phyloP scores from a whole-genome alignment of 1,140 invertebrate species.

The Meteorus sp. region DNA sequence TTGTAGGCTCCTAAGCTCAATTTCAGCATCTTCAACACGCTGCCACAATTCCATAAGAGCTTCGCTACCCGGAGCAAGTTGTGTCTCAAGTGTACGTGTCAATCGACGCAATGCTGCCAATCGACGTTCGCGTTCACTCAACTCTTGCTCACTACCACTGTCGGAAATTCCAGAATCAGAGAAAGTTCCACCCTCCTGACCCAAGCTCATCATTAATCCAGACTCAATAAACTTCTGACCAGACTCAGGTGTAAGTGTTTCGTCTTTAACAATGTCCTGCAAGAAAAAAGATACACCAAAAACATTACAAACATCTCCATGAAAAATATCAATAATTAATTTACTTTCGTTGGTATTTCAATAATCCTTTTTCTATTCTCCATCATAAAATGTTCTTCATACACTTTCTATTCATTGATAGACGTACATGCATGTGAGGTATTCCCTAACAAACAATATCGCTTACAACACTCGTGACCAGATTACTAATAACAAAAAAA shows the following conservation, averaged over 20 bases:
- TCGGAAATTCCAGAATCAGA: conserved; percentile 79
- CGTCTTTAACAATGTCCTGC: conserved; percentile 38
- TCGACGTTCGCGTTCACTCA: conserved; percentile 72
- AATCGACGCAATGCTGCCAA: conserved; percentile 68
- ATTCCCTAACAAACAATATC: no score
- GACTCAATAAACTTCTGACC: conserved; percentile 40
- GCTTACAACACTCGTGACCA: no score
- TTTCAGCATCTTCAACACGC: conserved; percentile 77
- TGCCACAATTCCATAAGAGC: conserved; percentile 61
- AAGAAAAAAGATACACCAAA: conserved; percentile 29
- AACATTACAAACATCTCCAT: no score
- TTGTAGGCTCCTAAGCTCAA: conserved; percentile 75
- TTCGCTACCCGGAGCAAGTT: conserved; percentile 67
- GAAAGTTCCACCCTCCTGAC: conserved; percentile 64
- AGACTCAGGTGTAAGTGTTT: not conserved
- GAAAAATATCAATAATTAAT: no score
- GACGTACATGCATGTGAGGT: no score
- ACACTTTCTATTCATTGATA: no score
- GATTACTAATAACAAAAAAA: no score
- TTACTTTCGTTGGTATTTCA: no score
- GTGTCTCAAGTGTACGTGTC: conserved; percentile 68
- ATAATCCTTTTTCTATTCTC: no score
- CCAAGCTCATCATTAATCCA: conserved; percentile 36
- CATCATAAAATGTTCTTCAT: no score
- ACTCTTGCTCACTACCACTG: conserved; percentile 73